Evolutionary conservation across 2,888 invertebrate genomes (phyloP), one percentile per base, ranked within the genome.

Genomic region (Atrina japonica): DNA sequence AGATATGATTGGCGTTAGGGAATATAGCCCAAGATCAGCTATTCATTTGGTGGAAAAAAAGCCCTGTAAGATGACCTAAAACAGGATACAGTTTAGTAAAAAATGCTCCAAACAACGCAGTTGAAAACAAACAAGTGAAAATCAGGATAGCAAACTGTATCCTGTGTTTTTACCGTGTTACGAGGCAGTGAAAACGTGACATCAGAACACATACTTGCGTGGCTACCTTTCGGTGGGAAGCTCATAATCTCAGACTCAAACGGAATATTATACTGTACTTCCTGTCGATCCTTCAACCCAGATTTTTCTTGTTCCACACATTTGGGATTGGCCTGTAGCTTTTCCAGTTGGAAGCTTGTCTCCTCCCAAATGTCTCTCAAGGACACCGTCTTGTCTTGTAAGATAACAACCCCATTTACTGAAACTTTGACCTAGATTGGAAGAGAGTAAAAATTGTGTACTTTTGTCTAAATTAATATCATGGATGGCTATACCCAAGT

Each of bases 281-380:
- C 93, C 63, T 92, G 93, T 73, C 97, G 93, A 55, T 92, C 92
- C 56, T 92, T 92, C 21, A 97, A 92, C 14, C 93, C 94, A 64
- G 92, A 91, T 91, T 94, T 95, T 91, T 99, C 98, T 84, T 95
- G 93, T 49, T 93, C 91, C 1, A 95, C 95, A 88, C 96, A 97
- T 3, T 93, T 92, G 0, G 93, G 92, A 87, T 96, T 95, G 0
- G 96, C 94, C 91, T 99, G 99, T 16, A 94, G 93, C 75, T 94
- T 92, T 89, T 99, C 99, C 63, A 99, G 90, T 78, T 94, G 94
- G 88, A 95, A 97, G 91, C 98, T 97, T 0, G 98, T 98, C 88
- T 96, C 96, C 90, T 99, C 99, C 99, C 99, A 99, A 88, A 95
- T 93, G 85, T 94, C 93, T 90, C 95, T 94, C 47, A 97, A 92